phyloP scores from a whole-genome alignment of 2,888 invertebrate genomes.

The Apamea epomidion region DNA sequence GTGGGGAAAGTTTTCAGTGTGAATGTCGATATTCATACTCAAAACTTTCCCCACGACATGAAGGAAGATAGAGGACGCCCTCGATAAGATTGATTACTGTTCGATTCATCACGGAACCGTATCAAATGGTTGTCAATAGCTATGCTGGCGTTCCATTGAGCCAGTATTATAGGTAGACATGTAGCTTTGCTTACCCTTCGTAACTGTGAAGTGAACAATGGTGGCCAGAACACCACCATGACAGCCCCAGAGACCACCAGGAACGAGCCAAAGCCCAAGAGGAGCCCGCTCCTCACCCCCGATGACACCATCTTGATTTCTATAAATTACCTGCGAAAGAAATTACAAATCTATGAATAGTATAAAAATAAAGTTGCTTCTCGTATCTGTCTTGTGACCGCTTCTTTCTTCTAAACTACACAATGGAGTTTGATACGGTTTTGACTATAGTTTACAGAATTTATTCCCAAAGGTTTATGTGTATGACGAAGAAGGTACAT shows the following conservation, averaged over 20 bases:
- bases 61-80: not conserved
- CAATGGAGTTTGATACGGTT: not conserved
- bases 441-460: not conserved
- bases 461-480: not conserved
- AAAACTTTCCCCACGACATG: not conserved
- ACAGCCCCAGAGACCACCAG: constrained; percentile 82
- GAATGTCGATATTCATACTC: too few relatives aligned
- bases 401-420: not conserved
- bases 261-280: constrained; percentile 83
- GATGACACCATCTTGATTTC: constrained; percentile 78
- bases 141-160: not conserved
- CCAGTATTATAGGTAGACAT: not conserved
- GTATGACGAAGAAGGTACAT: not conserved
- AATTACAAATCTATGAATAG: not conserved
- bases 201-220: constrained; percentile 80
- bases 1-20: not conserved
- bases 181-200: constrained; percentile 75
- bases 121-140: not conserved
- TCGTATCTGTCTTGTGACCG: not conserved
- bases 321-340: constrained; percentile 59
- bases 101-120: not conserved
- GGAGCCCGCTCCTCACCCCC: constrained; percentile 76
- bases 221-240: constrained; percentile 84
- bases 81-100: not conserved
- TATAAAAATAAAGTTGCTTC: not conserved